Evolutionary conservation across 2,888 invertebrate genomes (phyloP), one percentile per base, ranked within the genome.

Genomic region (Muscina levida): DNA sequence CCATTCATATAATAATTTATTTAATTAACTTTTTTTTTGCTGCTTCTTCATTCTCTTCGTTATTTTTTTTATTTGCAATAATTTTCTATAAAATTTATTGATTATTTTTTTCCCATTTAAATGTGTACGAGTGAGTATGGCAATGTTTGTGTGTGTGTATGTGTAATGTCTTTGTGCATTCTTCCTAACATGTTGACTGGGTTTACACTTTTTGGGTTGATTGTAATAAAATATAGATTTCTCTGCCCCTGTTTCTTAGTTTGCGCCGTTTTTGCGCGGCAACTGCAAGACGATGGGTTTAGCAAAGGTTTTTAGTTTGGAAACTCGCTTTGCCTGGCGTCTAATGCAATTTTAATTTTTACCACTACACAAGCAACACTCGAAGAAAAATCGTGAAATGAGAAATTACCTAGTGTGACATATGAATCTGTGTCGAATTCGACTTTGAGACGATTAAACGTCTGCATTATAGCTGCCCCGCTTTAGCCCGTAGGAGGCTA

Each of bases 21-120:
- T 83, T 83, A 83, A 83, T 83, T 83, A 83, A 83, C 75, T 83
- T 83, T 83, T 68, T 56, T 65, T 24, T 17, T 24, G 19, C n/a
- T 53, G 13, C 31, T 31, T 31, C 31, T 31, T 31, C 31, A 8
- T 42, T 39, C 42, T 46, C 48, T 26, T 13, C 66, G 67, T 77
- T 70, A 53, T 48, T 68, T 68, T 46, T 67, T 72, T 76, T 67
- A 65, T 80, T 42, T 77, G 81, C 81, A 75, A 72, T 65, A 83
- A 82, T 77, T 80, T 82, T 80, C 82, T 80, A 82, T 83, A 74
- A 83, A 83, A 83, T 83, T 80, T 82, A 83, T 83, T 83, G 82
- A 82, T 83, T 83, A 76, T 80, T 83, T 75, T 53, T 72, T 56
- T 62, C 57, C 13, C 13, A 48, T 66, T 67, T 62, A 65, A 13